Evolutionary conservation across 2,888 invertebrate species (phyloP).

Genomic region (Drosophila imparisetae): DNA sequence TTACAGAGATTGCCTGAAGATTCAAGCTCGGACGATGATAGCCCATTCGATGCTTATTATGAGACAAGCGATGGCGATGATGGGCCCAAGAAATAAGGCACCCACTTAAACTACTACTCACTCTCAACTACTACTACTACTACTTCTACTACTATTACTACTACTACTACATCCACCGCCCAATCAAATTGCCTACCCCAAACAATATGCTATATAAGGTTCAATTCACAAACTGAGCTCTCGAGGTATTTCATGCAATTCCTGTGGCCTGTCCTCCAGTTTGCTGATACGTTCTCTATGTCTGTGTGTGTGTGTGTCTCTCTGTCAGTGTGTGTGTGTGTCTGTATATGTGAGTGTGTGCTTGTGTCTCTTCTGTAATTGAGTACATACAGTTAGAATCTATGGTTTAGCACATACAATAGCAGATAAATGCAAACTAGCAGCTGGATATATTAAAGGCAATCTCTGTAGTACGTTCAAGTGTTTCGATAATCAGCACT

Average conservation of each 20-base stretch:
- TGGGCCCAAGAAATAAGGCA: conserved; percentile 67
- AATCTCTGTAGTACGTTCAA: conserved; percentile 59
- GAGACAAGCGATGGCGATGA: conserved; percentile 82
- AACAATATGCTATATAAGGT: conserved; percentile 35
- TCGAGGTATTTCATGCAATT: conserved; percentile 63
- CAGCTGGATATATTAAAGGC: conserved; percentile 46
- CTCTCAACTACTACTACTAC: conserved; percentile 27
- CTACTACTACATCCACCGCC: conserved; percentile 29
- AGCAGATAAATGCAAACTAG: conserved; percentile 38
- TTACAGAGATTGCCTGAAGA: conserved; percentile 83
- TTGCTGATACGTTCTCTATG: conserved; percentile 27
- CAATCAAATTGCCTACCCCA: conserved; percentile 36
- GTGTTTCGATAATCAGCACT: conserved; percentile 1
- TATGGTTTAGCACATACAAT: not conserved
- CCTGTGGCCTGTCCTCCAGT: conserved; percentile 45
- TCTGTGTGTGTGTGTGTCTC: conserved; percentile 23
- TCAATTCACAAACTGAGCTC: conserved; percentile 38
- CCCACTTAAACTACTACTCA: conserved; percentile 34
- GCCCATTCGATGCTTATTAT: conserved; percentile 83
- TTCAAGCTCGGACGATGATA: conserved; percentile 84
- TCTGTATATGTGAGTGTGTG: conserved; percentile 14
- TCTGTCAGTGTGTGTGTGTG: conserved; percentile 11
- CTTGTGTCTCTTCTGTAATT: conserved; percentile 5
- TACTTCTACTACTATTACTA: conserved; percentile 13
- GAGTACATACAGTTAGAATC: conserved; percentile 2